Conservation (phyloP, 1,140 invertebrate species). For the Cotesia vestalis region DNA sequence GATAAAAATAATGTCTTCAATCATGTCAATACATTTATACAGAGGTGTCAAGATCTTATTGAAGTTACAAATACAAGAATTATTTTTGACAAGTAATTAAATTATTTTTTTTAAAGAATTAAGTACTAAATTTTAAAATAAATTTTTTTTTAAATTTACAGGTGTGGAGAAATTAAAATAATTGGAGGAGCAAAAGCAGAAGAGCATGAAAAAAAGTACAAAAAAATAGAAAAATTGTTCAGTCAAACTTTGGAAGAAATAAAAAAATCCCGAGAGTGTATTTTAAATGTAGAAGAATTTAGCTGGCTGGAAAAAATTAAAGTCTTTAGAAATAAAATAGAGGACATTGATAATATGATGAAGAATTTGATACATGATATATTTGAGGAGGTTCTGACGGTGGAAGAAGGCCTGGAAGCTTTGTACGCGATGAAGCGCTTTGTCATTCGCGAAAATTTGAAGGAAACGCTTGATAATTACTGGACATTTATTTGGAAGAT, state of each 20-base stretch:
- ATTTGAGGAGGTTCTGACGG: constrained; percentile 74
- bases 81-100: constrained; percentile 73
- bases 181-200: constrained; percentile 76
- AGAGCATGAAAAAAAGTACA: constrained; percentile 76
- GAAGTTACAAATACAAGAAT: constrained; percentile 82
- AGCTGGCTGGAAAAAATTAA: constrained; percentile 80
- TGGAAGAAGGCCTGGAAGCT: constrained; percentile 77
- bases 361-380: constrained; percentile 75
- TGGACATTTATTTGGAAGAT: constrained; percentile 77
- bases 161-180: constrained; percentile 70
- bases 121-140: constrained; percentile 20
- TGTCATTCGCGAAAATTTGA: constrained; percentile 71
- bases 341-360: constrained; percentile 72
- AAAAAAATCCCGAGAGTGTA: constrained; percentile 68
- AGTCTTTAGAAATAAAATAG: constrained; percentile 70
- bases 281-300: constrained; percentile 77
- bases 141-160: constrained; percentile 30
- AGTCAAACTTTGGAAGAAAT: constrained; percentile 71
- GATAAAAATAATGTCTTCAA: constrained; percentile 83
- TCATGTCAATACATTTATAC: constrained; percentile 84
- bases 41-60: constrained; percentile 84
- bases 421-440: constrained; percentile 76
- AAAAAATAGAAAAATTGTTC: constrained; percentile 74
- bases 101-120: constrained; percentile 13
- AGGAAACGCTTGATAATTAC: constrained; percentile 71